These are phyloP conservation scores for Epinephelus awoara DNA, from an alignment of 2,797 vertebrate species.

Conservation along the genomic window DNA sequence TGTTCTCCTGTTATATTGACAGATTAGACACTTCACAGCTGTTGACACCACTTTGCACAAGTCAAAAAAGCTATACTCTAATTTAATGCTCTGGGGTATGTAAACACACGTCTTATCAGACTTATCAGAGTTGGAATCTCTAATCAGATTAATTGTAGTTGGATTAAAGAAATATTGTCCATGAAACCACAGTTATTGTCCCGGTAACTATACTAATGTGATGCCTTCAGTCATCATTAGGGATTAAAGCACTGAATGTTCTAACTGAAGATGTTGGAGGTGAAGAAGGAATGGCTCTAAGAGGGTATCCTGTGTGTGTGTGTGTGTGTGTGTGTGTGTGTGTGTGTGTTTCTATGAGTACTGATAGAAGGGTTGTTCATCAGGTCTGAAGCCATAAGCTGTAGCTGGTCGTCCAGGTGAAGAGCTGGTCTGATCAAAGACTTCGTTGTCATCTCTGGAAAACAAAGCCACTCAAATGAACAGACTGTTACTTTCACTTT, in stretches of 20 bases:
- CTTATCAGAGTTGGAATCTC: too few relatives aligned
- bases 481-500: not conserved
- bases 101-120: too few relatives aligned
- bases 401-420: slow-evolving; percentile 90
- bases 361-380: slow-evolving; percentile 91
- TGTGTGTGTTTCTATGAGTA: slow-evolving; percentile 69
- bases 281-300: not conserved
- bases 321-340: not conserved
- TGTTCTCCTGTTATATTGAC: too few relatives aligned
- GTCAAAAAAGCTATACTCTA: too few relatives aligned
- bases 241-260: not conserved
- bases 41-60: too few relatives aligned
- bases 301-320: not conserved
- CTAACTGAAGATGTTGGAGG: not conserved
- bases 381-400: slow-evolving; percentile 93
- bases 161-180: too few relatives aligned
- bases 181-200: not conserved
- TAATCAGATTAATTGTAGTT: too few relatives aligned
- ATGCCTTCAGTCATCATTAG: not conserved
- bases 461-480: not conserved
- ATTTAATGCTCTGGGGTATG: too few relatives aligned
- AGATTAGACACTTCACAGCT: too few relatives aligned
- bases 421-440: slow-evolving; percentile 78
- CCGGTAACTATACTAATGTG: not conserved
- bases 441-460: slow-evolving; percentile 63